Conservation (phyloP, 2,888 invertebrate species). For the Lithophane socia region DNA sequence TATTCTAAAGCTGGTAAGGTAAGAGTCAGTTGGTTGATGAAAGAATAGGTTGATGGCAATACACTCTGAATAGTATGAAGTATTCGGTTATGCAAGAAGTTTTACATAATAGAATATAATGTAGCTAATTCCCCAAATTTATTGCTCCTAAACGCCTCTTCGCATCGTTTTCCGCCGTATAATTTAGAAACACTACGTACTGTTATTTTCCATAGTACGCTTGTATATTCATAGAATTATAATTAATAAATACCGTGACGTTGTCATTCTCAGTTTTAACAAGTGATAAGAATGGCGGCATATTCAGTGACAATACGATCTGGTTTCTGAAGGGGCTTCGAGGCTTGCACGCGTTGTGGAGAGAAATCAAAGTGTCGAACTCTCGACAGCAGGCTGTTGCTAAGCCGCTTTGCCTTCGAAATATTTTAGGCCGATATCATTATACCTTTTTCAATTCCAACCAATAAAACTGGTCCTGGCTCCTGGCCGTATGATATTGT, state of each 20-base stretch:
- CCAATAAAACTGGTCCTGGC: slow-evolving; percentile 8
- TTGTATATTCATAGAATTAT: slow-evolving; percentile 46
- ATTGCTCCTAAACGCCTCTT: slow-evolving; percentile 30
- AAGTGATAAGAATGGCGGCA: slow-evolving; percentile 42
- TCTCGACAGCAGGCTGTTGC: slow-evolving; percentile 54
- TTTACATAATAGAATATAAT: slow-evolving; percentile 17
- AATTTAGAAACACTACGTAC: slow-evolving; percentile 37
- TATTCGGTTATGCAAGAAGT: neutral
- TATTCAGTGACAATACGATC: slow-evolving; percentile 45
- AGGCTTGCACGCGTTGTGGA: slow-evolving; percentile 34
- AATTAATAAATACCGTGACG: slow-evolving; percentile 34
- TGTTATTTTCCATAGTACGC: slow-evolving; percentile 34
- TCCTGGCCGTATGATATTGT: neutral
- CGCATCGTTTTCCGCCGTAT: slow-evolving; percentile 23
- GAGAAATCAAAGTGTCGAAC: slow-evolving; percentile 50
- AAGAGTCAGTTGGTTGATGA: neutral
- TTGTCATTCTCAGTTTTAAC: slow-evolving; percentile 37
- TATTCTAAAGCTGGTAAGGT: neutral
- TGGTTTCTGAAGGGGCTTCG: slow-evolving; percentile 45
- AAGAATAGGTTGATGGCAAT: neutral
- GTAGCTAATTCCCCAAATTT: slow-evolving; percentile 18
- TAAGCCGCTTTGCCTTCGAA: slow-evolving; percentile 40
- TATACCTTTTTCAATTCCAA: slow-evolving; percentile 5
- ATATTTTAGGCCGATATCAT: slow-evolving; percentile 13
- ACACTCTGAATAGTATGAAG: slow-evolving; percentile 7